These are phyloP conservation scores for Cetoscarus ocellatus DNA, from an alignment of 2,797 vertebrate genomes.

Conservation along the genomic window DNA sequence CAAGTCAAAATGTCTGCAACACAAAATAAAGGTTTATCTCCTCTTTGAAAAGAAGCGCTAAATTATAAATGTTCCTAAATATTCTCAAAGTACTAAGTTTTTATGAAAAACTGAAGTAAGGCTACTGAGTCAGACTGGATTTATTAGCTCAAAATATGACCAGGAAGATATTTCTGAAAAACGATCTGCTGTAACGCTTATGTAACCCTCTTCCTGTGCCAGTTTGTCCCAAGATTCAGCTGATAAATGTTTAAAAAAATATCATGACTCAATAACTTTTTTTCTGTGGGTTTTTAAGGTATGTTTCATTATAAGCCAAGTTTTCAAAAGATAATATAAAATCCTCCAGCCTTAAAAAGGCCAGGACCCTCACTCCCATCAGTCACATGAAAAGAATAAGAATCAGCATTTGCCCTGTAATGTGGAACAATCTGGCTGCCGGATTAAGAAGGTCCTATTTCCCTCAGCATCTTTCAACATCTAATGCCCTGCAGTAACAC, in stretches of 20 bases:
- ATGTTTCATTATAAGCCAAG: no score
- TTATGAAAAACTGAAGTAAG: no score
- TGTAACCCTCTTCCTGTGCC: neutral
- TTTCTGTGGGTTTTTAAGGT: no score
- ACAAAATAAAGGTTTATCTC: neutral
- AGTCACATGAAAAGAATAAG: constrained; percentile 26
- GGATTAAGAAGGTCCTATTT: constrained; percentile 1
- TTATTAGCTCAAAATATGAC: neutral
- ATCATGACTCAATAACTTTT: neutral
- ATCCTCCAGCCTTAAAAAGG: constrained; percentile 21
- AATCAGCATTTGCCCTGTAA: constrained; percentile 34
- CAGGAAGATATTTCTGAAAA: constrained; percentile 23
- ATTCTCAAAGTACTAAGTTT: no score
- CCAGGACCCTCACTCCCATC: constrained; percentile 31
- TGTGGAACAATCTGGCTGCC: constrained; percentile 5
- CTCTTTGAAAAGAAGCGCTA: neutral
- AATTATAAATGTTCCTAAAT: no score
- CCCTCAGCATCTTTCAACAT: neutral
- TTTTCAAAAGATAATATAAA: constrained; percentile 4
- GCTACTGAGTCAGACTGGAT: constrained; percentile 16
- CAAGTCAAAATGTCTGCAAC: neutral
- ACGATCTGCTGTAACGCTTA: constrained; percentile 1
- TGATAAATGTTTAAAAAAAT: constrained; percentile 2
- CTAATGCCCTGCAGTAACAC: neutral
- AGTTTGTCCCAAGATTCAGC: no score